phyloP scores from a whole-genome alignment of 2,888 invertebrate genomes.

The Pristionchus maxplancki region DNA sequence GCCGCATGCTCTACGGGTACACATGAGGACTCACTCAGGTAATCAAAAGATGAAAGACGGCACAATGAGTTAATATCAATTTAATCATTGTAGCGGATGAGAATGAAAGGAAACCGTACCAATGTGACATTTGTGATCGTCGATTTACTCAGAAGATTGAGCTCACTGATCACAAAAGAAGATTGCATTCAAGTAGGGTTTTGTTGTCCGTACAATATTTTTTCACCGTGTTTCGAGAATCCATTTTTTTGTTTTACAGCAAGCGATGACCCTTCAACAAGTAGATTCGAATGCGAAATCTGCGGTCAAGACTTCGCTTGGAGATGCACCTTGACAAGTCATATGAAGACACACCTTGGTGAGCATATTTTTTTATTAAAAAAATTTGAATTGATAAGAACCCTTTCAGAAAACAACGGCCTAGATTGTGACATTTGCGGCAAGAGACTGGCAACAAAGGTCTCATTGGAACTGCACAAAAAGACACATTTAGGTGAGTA shows the following conservation, averaged over 20 bases:
- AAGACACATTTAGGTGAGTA: no score
- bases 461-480: no score
- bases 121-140: not conserved
- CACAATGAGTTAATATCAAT: not conserved
- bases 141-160: not conserved
- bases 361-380: not conserved
- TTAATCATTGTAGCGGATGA: not conserved
- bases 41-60: not conserved
- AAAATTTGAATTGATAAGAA: no score
- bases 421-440: no score
- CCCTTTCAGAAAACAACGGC: no score
- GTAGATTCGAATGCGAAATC: not conserved
- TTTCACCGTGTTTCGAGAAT: not conserved
- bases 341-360: not conserved
- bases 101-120: not conserved
- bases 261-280: not conserved
- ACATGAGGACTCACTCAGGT: not conserved
- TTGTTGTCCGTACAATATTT: no score
- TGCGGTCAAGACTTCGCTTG: not conserved
- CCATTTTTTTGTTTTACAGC: not conserved
- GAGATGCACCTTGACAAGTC: not conserved
- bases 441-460: no score
- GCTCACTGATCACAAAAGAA: not conserved
- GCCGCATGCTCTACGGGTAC: not conserved
- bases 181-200: no score